Conservation (phyloP, 2,113 vertebrate species). For the Bolborhynchus lineola region DNA sequence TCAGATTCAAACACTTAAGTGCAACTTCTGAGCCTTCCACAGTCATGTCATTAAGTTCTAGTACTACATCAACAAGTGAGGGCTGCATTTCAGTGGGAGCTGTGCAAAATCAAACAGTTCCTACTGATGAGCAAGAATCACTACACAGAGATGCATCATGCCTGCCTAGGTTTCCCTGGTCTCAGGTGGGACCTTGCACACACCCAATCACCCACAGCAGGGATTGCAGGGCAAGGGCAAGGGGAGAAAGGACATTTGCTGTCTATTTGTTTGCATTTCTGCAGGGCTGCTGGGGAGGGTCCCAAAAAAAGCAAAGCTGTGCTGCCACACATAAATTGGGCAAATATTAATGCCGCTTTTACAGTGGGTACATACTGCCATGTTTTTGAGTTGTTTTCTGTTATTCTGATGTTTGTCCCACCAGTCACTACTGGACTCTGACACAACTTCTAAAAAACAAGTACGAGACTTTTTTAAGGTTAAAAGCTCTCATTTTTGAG, state of each 20-base stretch:
- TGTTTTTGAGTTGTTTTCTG: neutral
- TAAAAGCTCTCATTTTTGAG: constrained; percentile 7
- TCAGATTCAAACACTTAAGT: neutral
- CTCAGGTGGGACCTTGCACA: neutral
- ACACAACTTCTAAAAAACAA: neutral
- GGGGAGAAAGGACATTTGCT: neutral
- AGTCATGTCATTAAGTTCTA: neutral
- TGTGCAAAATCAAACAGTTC: neutral
- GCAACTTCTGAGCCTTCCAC: neutral
- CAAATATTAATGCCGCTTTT: neutral
- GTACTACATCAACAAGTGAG: accelerated
- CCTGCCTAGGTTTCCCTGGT: neutral
- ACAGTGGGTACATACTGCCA: neutral
- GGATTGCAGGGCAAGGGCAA: neutral
- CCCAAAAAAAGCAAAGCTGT: neutral
- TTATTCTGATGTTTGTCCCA: neutral
- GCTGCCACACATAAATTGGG: neutral
- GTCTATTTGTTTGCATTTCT: neutral
- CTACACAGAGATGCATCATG: accelerated
- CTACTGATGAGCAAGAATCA: neutral
- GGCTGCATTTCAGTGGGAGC: neutral
- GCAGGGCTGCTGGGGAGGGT: neutral
- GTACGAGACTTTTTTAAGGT: neutral
- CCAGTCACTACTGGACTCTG: neutral
- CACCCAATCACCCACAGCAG: accelerated